Evolutionary conservation across 92 coral and sea anemone genomes (phyloP).

Genomic region (Porites lobata): DNA sequence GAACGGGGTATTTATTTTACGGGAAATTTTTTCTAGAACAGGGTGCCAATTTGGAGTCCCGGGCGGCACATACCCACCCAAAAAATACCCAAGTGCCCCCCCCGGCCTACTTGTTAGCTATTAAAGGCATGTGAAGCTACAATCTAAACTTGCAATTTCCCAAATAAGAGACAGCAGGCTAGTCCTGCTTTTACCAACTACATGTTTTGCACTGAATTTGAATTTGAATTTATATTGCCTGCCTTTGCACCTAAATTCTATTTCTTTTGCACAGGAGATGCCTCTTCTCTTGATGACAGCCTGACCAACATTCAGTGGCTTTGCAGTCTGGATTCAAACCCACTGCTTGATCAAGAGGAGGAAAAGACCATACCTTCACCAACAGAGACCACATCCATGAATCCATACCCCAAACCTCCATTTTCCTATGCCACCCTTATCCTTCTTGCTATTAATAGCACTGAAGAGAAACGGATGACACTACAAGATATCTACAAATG

Average conservation of each 20-base stretch:
- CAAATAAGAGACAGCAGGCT: too few species aligned
- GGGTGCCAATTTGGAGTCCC: too few species aligned
- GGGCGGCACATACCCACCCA: too few species aligned
- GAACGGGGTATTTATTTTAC: too few species aligned
- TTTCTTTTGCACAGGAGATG: conserved; percentile 30
- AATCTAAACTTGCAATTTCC: too few species aligned
- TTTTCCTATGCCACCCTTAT: conserved; percentile 97
- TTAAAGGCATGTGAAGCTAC: too few species aligned
- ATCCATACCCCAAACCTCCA: conserved; percentile 92
- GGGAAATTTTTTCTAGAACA: too few species aligned
- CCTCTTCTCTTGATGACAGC: conserved; percentile 89
- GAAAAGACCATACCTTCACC: conserved; percentile 5
- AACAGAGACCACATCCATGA: conserved; percentile 56
- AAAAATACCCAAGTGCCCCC: too few species aligned
- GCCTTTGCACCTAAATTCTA: neutral
- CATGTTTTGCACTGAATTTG: too few species aligned
- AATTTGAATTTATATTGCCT: too few species aligned
- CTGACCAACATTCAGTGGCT: conserved; percentile 99
- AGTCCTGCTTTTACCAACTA: too few species aligned
- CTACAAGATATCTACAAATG: conserved; percentile 94
- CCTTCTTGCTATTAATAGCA: conserved; percentile 96
- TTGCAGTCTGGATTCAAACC: conserved; percentile 89
- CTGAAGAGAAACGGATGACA: conserved; percentile 93
- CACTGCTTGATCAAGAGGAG: conserved; percentile 44
- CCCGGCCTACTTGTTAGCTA: too few species aligned